Conservation (phyloP, 2,113 vertebrate species). For the Phodopus roborovskii region DNA sequence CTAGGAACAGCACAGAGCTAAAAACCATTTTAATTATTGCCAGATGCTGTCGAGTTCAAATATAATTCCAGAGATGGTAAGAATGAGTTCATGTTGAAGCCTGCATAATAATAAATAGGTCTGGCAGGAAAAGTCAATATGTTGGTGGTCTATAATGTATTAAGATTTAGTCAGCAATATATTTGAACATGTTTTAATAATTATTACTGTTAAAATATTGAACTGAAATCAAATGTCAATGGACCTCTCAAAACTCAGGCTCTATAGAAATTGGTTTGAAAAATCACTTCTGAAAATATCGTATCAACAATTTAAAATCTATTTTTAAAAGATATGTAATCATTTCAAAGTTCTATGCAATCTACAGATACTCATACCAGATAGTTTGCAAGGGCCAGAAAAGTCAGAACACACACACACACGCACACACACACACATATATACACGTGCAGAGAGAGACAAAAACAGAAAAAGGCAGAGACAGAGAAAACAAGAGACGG, state of each 20-base stretch:
- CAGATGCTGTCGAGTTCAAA: slow-evolving; percentile 65
- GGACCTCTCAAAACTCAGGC: neutral
- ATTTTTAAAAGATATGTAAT: neutral
- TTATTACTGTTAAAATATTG: slow-evolving; percentile 51
- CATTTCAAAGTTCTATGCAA: neutral
- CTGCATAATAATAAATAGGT: slow-evolving; percentile 27
- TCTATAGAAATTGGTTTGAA: neutral
- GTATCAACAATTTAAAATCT: neutral
- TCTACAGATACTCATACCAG: neutral
- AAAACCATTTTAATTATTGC: slow-evolving; percentile 63
- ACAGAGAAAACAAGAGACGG: neutral
- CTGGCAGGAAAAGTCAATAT: slow-evolving; percentile 14
- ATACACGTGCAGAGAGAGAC: neutral
- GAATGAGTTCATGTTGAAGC: slow-evolving; percentile 46
- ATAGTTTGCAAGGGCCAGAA: neutral
- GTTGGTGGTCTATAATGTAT: slow-evolving; percentile 51
- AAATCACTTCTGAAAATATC: neutral
- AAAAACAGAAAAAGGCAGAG: neutral
- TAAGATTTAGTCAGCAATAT: slow-evolving; percentile 17
- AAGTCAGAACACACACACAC: neutral
- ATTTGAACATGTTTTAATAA: slow-evolving; percentile 34
- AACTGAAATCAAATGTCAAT: slow-evolving; percentile 46
- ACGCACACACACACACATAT: neutral
- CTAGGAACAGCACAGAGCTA: neutral
- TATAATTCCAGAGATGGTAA: slow-evolving; percentile 45